Base-by-base conservation (phyloP, 2,113 vertebrate species). In the Tinamus guttatus region DNA sequence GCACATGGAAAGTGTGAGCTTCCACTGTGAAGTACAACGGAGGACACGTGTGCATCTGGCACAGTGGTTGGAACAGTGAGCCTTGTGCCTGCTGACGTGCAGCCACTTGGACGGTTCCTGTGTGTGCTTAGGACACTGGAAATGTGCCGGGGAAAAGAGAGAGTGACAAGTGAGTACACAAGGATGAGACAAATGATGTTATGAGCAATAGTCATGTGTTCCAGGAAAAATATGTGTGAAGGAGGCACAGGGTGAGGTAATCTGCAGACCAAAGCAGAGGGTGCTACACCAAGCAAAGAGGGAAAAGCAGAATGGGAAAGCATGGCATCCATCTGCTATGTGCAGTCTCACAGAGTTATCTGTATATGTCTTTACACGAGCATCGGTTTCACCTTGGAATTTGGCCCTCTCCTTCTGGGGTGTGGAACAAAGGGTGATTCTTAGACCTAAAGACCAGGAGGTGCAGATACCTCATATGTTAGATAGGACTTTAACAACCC, bases 191-290 rank as follows among this genome's bases (percentile, higher is more conserved):
- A 77, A 81, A 89, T 16, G 8, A 36, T 54, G 5, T 4, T 38
- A 5, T 30, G 27, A 47, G 25, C 4, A 60, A 73, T 28, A 60
- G 1, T 4, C 14, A 18, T 1, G 1, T 30, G 9, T 28, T 32
- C 5, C n/a, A 75, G 40, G 12, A 75, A 77, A 81, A 75, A 65
- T 32, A 7, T 10, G 63, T 75, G 25, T 65, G 32, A 68, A 87
- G 32, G 15, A 63, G 12, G 14, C 52, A 28, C 8, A 67, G 7
- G 28, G 30, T 62, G 49, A 5, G 5, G 27, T 16, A 5, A 16
- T 68, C 90, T 90, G 59, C 68, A 86, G 41, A 25, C 13, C 36
- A 73, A 75, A 63, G 41, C 5, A 59, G 47, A 25, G 8, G 62
- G 3, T 49, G 43, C 4, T 30, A 78, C 32, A 58, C 14, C 58